Percentiles rank a stretch among this genome's conserved stretches.
These are phyloP conservation scores for Antennarius maculatus DNA, from an alignment of 2,797 vertebrate species.

Conservation along the genomic window DNA sequence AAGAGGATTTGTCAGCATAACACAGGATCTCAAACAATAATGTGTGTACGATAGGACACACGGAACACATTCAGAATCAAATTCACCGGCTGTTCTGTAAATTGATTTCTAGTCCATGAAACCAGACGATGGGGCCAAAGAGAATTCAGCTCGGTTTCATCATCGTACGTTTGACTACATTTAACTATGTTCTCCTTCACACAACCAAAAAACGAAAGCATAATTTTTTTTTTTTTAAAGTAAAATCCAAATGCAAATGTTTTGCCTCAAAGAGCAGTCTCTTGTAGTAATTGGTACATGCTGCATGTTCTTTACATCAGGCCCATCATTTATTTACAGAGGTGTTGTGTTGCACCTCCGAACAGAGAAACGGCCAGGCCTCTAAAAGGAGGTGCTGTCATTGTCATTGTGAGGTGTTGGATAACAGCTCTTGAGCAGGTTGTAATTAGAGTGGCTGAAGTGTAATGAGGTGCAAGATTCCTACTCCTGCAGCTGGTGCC, in stretches of 20 bases:
- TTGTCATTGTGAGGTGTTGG: slow-evolving; percentile 84
- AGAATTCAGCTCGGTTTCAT: slow-evolving; percentile 70
- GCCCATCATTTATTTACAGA: slow-evolving; percentile 80
- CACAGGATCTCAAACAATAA: slow-evolving; percentile 82
- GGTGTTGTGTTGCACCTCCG: slow-evolving; percentile 80
- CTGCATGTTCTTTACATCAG: slow-evolving; percentile 54
- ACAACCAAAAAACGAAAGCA: slow-evolving; percentile 24
- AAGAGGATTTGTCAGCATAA: slow-evolving; percentile 84
- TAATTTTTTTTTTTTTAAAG: slow-evolving; percentile 10
- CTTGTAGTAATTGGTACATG: slow-evolving; percentile 45
- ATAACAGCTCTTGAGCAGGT: slow-evolving; percentile 87
- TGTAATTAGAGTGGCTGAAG: slow-evolving; percentile 88
- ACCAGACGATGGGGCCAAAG: slow-evolving; percentile 59
- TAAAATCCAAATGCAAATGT: slow-evolving; percentile 22
- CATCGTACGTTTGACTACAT: slow-evolving; percentile 59
- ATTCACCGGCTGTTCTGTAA: slow-evolving; percentile 75
- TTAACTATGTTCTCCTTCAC: slow-evolving; percentile 42
- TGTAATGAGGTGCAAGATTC: slow-evolving; percentile 90
- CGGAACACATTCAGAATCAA: slow-evolving; percentile 68
- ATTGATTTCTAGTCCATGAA: slow-evolving; percentile 76
- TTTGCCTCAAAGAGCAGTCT: slow-evolving; percentile 35
- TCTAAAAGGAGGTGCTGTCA: slow-evolving; percentile 80
- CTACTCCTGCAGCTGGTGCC: slow-evolving; percentile 76
- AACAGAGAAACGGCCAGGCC: slow-evolving; percentile 75
- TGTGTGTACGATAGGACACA: slow-evolving; percentile 77